Evolutionary conservation across 2,888 invertebrate species (phyloP), one percentile per base, ranked within the genome.

Genomic region (Pheosia gnoma): DNA sequence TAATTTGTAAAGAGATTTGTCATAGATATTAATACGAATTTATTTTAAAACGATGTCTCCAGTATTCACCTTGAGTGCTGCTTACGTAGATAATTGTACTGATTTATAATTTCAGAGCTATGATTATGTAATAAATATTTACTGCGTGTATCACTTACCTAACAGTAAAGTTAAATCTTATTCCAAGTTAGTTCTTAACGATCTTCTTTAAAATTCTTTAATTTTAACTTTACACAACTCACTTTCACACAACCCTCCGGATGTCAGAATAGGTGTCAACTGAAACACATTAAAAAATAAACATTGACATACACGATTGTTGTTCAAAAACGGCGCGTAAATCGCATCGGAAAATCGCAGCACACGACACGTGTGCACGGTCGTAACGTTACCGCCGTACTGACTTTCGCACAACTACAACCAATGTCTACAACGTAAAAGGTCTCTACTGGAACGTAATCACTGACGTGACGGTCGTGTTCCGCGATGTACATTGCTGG

Each of bases 321-420:
- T 62, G 70, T 68, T 72, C 72, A 74, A 76, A 77, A 75, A 80
- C 74, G 80, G 83, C 85, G 85, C 85, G 84, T 79, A 85, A 79
- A 84, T 83, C 81, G 82, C 70, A 74, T 72, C 63, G 59, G 65
- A 70, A 63, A 59, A 61, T 63, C 59, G 59, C 67, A 61, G 62
- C 70, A 63, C 66, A 65, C 70, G 63, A 75, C 78, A 82, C 89
- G 87, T 85, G 68, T 67, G 60, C 52, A 65, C 83, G 71, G 74
- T 66, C 66, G 70, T 71, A 83, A 80, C 85, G 88, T 83, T 84
- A 74, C 82, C 86, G 85, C 82, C 82, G 79, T 79, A 90, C 90
- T 90, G 87, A 74, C 81, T 82, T 68, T 70, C 75, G 73, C 72
- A 70, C 67, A 74, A 78, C 78, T 57, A 76, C 63, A 62, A 53